A percentile compares a stretch with the other conserved stretches of the same genome.
These are phyloP conservation scores for Gastracanthus pulcherrimus DNA, from an alignment of 2,888 invertebrate genomes.

Conservation along the genomic window DNA sequence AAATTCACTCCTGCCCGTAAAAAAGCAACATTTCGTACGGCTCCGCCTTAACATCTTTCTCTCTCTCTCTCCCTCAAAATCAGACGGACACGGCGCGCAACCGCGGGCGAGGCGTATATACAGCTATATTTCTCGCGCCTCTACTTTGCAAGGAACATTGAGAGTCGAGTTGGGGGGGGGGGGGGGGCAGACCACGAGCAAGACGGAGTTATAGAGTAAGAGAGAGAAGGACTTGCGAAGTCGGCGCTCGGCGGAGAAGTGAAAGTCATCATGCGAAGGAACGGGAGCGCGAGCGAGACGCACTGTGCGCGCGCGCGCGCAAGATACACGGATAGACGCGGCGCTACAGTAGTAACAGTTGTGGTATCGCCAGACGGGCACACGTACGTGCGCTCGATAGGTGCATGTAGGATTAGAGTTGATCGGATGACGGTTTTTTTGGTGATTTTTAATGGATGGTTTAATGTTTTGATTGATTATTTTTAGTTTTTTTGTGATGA, in stretches of 20 bases:
- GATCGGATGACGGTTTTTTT: no score
- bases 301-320: not conserved
- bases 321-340: no score
- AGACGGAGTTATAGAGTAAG: constrained; percentile 12
- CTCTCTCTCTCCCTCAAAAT: not conserved
- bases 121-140: constrained; percentile 20
- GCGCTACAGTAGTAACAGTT: constrained; percentile 28
- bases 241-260: constrained; percentile 56
- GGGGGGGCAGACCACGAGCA: not conserved
- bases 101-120: not conserved
- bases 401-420: no score
- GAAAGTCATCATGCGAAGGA: constrained; percentile 57
- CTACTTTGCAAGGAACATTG: not conserved
- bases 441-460: no score
- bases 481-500: no score
- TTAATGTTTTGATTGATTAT: no score
- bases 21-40: no score
- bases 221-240: constrained; percentile 22
- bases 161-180: constrained; percentile 13
- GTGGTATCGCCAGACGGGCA: constrained; percentile 17
- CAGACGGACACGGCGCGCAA: not conserved
- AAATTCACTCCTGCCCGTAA: no score
- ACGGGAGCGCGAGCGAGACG: constrained; percentile 44
- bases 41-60: not conserved
- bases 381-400: not conserved